These are phyloP conservation scores for Arctocebus calabarensis DNA, from an alignment of 2,797 vertebrate species.

Conservation along the genomic window DNA sequence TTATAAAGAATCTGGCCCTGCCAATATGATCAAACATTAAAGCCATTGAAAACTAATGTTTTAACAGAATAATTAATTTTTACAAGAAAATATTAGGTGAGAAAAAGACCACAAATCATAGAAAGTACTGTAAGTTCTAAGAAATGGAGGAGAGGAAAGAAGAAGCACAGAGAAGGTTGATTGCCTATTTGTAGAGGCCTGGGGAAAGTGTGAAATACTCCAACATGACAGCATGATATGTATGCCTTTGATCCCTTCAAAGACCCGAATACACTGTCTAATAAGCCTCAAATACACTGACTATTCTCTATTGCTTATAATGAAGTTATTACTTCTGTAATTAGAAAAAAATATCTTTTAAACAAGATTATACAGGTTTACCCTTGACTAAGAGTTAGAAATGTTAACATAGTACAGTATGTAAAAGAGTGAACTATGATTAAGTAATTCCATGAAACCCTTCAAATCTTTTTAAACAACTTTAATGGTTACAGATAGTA, in stretches of 20 bases:
- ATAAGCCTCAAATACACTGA: neutral
- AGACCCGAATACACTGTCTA: too few species aligned
- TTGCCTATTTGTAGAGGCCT: rapidly evolving
- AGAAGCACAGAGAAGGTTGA: neutral
- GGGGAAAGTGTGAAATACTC: neutral
- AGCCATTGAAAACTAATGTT: neutral
- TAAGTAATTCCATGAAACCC: conserved; percentile 30
- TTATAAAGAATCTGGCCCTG: neutral
- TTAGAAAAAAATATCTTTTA: conserved; percentile 23
- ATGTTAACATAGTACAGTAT: neutral
- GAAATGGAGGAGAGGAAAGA: neutral
- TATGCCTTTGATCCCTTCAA: too few species aligned
- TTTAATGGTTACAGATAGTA: neutral
- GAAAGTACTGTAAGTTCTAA: neutral
- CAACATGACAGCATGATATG: neutral
- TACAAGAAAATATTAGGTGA: neutral
- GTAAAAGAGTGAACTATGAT: conserved; percentile 36
- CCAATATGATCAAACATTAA: neutral
- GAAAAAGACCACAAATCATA: neutral
- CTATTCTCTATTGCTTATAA: neutral
- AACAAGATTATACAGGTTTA: conserved; percentile 41
- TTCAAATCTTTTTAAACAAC: conserved; percentile 42
- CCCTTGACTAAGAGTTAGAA: neutral
- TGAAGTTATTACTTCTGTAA: neutral
- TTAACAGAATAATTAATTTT: neutral